Conservation (phyloP, 2,797 vertebrate species). For the Amniataba percoides region DNA sequence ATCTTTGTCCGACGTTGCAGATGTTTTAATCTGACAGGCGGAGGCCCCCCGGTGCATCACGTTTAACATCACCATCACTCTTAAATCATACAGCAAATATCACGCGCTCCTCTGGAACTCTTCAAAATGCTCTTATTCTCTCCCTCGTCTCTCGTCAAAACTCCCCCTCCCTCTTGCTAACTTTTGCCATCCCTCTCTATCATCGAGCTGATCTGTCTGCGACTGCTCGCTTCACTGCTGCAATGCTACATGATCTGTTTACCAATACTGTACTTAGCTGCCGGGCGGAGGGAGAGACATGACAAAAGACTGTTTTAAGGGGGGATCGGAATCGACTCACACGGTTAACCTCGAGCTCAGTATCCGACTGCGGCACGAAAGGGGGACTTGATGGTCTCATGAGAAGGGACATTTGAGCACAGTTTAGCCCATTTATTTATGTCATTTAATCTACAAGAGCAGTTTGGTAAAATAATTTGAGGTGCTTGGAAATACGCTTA, state of each 20-base stretch:
- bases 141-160: conserved; percentile 8
- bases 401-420: conserved; percentile 3
- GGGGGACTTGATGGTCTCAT: not conserved
- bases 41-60: not conserved
- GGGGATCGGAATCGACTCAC: conserved; percentile 20
- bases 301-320: conserved; percentile 29
- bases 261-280: conserved; percentile 65
- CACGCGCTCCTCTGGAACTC: not conserved
- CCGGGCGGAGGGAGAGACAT: conserved; percentile 30
- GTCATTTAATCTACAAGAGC: conserved; percentile 9
- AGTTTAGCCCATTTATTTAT: not conserved
- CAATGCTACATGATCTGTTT: conserved; percentile 79
- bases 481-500: not conserved
- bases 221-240: conserved; percentile 53
- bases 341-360: conserved; percentile 30
- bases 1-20: conserved; percentile 9
- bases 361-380: conserved; percentile 15
- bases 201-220: conserved; percentile 44
- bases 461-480: not conserved
- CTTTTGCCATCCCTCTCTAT: conserved; percentile 32
- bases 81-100: conserved; percentile 10
- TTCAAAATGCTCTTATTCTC: conserved; percentile 11
- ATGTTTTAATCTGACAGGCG: conserved; percentile 21
- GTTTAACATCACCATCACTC: not conserved
- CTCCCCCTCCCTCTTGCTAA: conserved; percentile 1